These are phyloP conservation scores for Rhopilema esculentum DNA, from an alignment of 30 jellyfish, hydroid and myxozoan species.

Conservation along the genomic window DNA sequence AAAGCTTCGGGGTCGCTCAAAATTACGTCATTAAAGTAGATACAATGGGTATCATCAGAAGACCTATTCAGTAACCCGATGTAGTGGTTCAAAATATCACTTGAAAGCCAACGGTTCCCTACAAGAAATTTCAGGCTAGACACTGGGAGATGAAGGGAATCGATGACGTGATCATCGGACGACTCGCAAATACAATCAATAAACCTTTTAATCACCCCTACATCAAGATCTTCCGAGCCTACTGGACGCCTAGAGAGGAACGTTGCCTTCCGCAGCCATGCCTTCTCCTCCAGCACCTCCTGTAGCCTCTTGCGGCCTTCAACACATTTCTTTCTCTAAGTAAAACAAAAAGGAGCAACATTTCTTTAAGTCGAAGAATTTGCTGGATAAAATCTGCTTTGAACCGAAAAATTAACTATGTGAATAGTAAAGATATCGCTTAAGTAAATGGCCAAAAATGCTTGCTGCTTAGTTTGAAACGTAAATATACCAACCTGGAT, in stretches of 20 bases:
- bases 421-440: background rate
- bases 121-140: background rate
- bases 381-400: background rate
- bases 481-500: background rate
- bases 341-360: background rate
- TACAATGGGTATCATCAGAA: background rate
- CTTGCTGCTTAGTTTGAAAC: too few species aligned
- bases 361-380: background rate
- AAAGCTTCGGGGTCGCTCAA: background rate
- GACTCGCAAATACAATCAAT: background rate
- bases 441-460: too few species aligned
- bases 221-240: background rate
- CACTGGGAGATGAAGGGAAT: background rate
- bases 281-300: background rate
- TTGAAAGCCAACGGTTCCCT: background rate
- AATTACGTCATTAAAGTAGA: background rate
- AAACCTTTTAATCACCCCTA: background rate
- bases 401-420: background rate
- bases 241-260: background rate
- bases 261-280: background rate
- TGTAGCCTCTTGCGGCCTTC: background rate
- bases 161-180: background rate
- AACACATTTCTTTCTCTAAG: background rate
- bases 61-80: background rate
- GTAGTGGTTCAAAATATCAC: background rate